Evolutionary conservation across 2,113 vertebrate species (phyloP), one percentile per base, ranked within the genome.

Genomic region (Vulpes vulpes): DNA sequence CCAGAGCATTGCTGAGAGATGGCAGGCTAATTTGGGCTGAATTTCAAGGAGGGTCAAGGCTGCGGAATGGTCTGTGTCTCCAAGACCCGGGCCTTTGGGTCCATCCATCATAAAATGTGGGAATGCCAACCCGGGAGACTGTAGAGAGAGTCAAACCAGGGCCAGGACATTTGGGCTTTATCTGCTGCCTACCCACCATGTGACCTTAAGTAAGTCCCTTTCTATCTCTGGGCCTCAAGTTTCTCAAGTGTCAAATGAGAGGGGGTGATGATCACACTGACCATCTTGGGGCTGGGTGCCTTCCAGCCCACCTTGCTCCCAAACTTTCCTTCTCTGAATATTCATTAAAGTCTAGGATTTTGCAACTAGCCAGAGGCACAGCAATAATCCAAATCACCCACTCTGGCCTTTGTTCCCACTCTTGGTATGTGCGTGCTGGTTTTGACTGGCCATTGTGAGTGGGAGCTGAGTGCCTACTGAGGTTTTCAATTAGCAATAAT

Each of bases 201-300:
- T n/a, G 64, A 67, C 78, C 38, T 23, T 62, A 10, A 94, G 12
- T 16, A 79, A 74, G 60, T 86, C 60, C 30, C 62, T 83, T 97
- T 11, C 49, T 78, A 11, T 57, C n/a, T 59, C 65, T 53, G 25
- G 78, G 23, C 60, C 43, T 91, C 57, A 59, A 51, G 62, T 79
- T 90, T 95, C 85, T 81, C 89, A 53, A 69, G 79, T 23, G 60
- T 88, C 51, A 57, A 78, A 49, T 62, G 55, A 89, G 49, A 69
- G 35, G 2, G 8, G 5, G 19, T 0, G 64, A 65, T 6, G 38
- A 22, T 85, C 23, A 25, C 67, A 2, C 23, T 10, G 30, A n/a
- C 30, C n/a, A 14, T 62, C 43, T 71, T 8, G 3, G 38, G 65
- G 11, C 67, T 17, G 4, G 49, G 23, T 11, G 9, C 27, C 17